These are phyloP conservation scores for Xyrauchen texanus DNA, from an alignment of 2,113 vertebrate genomes.

Conservation along the genomic window DNA sequence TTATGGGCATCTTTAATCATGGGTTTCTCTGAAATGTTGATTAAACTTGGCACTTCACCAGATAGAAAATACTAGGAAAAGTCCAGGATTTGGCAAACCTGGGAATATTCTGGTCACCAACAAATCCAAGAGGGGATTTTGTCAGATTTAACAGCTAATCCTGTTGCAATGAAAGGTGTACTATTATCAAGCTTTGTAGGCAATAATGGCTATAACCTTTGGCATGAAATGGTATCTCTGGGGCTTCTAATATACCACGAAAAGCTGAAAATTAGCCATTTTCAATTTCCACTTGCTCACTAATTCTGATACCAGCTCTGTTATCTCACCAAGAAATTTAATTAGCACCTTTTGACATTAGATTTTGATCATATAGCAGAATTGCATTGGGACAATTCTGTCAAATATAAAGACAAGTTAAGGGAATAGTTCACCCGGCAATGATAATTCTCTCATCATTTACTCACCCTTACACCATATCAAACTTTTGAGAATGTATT, in stretches of 20 bases:
- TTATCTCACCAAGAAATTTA: not conserved
- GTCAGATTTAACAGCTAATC: constrained; percentile 13
- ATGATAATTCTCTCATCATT: too few relatives aligned
- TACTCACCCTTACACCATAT: too few relatives aligned
- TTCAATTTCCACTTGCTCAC: constrained; percentile 43
- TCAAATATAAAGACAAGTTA: not conserved
- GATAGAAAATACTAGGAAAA: too few relatives aligned
- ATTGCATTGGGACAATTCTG: not conserved
- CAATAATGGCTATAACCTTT: constrained; percentile 30
- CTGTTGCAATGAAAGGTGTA: constrained; percentile 26
- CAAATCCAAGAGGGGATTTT: constrained; percentile 28
- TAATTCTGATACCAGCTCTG: constrained; percentile 1
- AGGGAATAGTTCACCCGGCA: too few relatives aligned
- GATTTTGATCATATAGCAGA: not conserved
- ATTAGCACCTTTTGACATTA: not conserved
- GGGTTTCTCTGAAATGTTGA: too few relatives aligned
- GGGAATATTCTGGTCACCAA: too few relatives aligned
- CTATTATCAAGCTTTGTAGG: constrained; percentile 24
- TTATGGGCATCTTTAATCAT: too few relatives aligned
- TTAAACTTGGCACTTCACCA: too few relatives aligned
- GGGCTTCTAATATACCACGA: constrained; percentile 61
- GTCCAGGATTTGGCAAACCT: too few relatives aligned
- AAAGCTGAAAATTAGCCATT: constrained; percentile 60
- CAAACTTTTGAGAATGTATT: too few relatives aligned
- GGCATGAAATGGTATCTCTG: constrained; percentile 6